Evolutionary conservation across 2,888 invertebrate genomes (phyloP).

Genomic region (Microplitis manilae): DNA sequence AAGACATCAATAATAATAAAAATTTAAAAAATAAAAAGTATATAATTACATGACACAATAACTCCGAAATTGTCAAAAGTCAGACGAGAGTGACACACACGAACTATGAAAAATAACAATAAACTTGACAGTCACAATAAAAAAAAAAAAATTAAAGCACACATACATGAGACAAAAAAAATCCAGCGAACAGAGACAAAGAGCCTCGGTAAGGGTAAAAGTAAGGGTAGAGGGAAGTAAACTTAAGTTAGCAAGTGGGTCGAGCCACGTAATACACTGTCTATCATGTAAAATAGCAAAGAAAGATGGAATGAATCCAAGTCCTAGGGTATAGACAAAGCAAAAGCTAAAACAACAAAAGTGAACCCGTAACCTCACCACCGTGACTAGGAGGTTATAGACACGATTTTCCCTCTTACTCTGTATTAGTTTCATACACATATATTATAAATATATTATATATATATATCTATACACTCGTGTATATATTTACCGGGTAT

Average conservation of each 20-base stretch:
- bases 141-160: slow-evolving; percentile 11
- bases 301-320: neutral
- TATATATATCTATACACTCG: slow-evolving; percentile 1
- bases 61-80: too few relatives aligned
- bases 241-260: slow-evolving; percentile 57
- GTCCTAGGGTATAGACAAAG: neutral
- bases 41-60: too few relatives aligned
- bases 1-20: too few relatives aligned
- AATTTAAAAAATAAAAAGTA: too few relatives aligned
- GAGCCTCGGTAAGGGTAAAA: slow-evolving; percentile 32
- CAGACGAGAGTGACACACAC: too few relatives aligned
- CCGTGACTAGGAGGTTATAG: slow-evolving; percentile 32
- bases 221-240: slow-evolving; percentile 39
- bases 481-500: slow-evolving; percentile 18
- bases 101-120: neutral
- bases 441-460: slow-evolving; percentile 27
- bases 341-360: slow-evolving; percentile 16
- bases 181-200: slow-evolving; percentile 29
- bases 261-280: slow-evolving; percentile 61
- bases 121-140: slow-evolving; percentile 1
- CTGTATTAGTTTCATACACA: slow-evolving; percentile 6
- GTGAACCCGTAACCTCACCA: neutral
- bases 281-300: slow-evolving; percentile 36
- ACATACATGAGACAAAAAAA: slow-evolving; percentile 20
- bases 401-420: slow-evolving; percentile 9